These are phyloP conservation scores for Clostera curtula DNA, from an alignment of 2,888 invertebrate species.

Conservation along the genomic window DNA sequence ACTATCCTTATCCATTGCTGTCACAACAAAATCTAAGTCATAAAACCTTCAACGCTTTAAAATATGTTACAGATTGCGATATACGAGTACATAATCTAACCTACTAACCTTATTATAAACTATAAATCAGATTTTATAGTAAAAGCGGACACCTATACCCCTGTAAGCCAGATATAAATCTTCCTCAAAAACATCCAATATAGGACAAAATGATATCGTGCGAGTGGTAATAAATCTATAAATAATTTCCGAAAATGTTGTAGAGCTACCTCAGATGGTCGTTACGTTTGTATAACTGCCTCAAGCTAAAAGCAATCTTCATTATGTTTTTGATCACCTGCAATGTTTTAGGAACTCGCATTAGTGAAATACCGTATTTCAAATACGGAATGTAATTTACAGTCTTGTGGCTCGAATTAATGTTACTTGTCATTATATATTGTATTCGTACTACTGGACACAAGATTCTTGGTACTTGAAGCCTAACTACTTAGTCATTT, in stretches of 20 bases:
- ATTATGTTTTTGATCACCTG: constrained; percentile 41
- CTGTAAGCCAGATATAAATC: constrained; percentile 63
- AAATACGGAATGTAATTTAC: background rate
- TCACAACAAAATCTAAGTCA: too few species aligned
- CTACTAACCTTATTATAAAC: constrained; percentile 24
- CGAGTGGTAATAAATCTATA: constrained; percentile 65
- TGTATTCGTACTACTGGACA: too few species aligned
- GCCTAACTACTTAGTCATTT: too few species aligned
- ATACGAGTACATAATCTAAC: too few species aligned
- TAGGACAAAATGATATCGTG: constrained; percentile 48
- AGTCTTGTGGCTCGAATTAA: background rate
- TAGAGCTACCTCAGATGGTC: constrained; percentile 68
- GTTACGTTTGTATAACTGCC: constrained; percentile 52
- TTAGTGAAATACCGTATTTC: background rate
- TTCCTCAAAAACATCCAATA: constrained; percentile 50
- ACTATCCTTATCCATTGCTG: too few species aligned
- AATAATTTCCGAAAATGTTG: constrained; percentile 57
- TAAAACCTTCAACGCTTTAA: too few species aligned
- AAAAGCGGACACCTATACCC: constrained; percentile 29
- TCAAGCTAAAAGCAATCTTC: constrained; percentile 59
- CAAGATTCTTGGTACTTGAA: too few species aligned
- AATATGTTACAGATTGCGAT: too few species aligned
- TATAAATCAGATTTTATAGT: constrained; percentile 20
- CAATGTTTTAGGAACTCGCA: constrained; percentile 11
- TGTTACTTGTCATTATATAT: too few species aligned